Evolutionary conservation across 2,888 invertebrate genomes (phyloP), one percentile per base, ranked within the genome.

Genomic region (Yponomeuta sedellus): DNA sequence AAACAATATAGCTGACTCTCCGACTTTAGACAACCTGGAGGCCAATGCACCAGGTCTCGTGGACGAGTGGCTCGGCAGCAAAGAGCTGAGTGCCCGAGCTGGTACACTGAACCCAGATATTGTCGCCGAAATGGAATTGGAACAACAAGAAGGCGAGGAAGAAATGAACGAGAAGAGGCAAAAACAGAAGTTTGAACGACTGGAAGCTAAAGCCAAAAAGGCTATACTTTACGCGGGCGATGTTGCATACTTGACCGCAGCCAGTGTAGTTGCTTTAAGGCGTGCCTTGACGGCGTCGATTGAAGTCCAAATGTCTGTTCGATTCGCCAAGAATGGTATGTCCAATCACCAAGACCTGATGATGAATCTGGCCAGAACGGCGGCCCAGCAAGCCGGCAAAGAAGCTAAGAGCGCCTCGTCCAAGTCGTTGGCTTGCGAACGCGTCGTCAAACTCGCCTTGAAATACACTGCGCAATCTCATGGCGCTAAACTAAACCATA

Each of bases 291-390:
- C 90, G 10, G 90, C 91, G 4, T 90, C 90, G 0, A 89, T 90
- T 39, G 91, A 91, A 73, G 91, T 91, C 1, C 82, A 86, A 69
- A 91, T 91, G 91, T 89, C 91, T 11, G 86, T 91, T 0, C 82
- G 76, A 66, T 86, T 83, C 67, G 90, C 91, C 20, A 88, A 85
- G 69, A 88, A 83, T 69, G 89, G 89, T 5, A 87, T 89, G 89
- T 82, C 87, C 1, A 88, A 88, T 72, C 89, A 90, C 68, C 88
- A 88, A 71, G 89, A 90, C 61, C 72, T 91, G 66, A 91, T 91
- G 91, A 89, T 89, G 90, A 91, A 89, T 75, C 78, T 91, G 66
- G 91, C 91, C 0, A 90, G 87, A 69, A 89, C 90, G 8, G 91
- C 91, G 19, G 91, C 91, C 8, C 90, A 91, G 69, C 90, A 91